Evolutionary conservation across 2,888 invertebrate species (phyloP), one percentile per base, ranked within the genome.

Genomic region (Mechanitis messenoides): DNA sequence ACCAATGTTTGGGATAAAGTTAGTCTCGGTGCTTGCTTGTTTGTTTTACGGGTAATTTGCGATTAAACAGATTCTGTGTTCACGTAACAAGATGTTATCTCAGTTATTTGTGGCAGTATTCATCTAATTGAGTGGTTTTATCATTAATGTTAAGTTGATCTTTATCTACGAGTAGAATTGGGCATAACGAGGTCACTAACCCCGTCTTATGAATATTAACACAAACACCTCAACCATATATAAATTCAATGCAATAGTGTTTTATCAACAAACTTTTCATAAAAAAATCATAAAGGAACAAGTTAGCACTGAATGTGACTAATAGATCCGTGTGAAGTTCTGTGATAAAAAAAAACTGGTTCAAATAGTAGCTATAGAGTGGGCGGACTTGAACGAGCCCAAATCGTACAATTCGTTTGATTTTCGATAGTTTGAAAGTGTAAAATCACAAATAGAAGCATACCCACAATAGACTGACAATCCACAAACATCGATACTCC

Each of bases 21-120:
- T 86, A 78, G 88, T 82, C 72, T 79, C 83, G 86, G 83, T 80
- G 69, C 74, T 79, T 78, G 77, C 74, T 83, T 84, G 83, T 87
- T 90, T 87, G 84, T 86, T 87, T 89, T 84, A 83, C 83, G 84
- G 81, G 69, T 78, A 85, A 88, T 89, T 88, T 87, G 85, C 83
- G 79, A 81, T 81, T 77, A 75, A 75, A 73, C 73, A 77, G 77
- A 80, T 76, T 70, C 69, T 77, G 77, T 78, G 76, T 78, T 74
- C 70, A 61, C 66, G 61, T 68, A 67, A 70, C 67, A 61, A 58
- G 73, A 75, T 73, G 63, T 68, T 74, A 77, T 80, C 77, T 74
- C 33, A 33, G 65, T 74, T 78, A 72, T 78, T 73, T 72, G 75
- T 75, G 71, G 76, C 74, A 71, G 71, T 72, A 64, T 64, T 60